Percentiles rank a stretch among this genome's conserved stretches.
Conservation (phyloP, 1,140 invertebrate genomes). For the Chironomus tepperi region DNA sequence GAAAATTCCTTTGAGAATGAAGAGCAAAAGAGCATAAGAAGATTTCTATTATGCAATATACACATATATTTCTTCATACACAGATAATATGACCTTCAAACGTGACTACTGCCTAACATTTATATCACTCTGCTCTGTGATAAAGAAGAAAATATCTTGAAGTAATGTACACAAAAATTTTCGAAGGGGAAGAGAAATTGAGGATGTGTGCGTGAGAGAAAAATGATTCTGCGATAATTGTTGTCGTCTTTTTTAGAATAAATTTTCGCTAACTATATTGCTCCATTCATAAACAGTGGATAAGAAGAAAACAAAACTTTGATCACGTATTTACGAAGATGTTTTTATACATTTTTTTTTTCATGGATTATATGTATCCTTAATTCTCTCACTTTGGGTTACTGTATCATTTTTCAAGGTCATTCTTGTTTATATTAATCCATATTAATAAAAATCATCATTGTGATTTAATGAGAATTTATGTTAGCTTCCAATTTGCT, state of each 20-base stretch:
- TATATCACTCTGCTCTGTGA: neutral
- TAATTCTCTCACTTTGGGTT: too few species aligned
- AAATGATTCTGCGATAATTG: neutral
- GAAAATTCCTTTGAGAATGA: neutral
- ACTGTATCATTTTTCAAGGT: too few species aligned
- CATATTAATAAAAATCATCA: too few species aligned
- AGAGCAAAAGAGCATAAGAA: neutral
- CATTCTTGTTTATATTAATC: too few species aligned
- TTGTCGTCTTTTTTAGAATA: neutral
- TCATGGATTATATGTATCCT: too few species aligned
- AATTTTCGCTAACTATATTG: neutral
- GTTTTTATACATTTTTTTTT: too few species aligned
- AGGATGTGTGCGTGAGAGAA: neutral
- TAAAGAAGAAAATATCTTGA: neutral
- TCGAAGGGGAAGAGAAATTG: neutral
- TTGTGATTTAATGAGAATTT: too few species aligned
- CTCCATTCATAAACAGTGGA: neutral
- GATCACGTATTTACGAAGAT: too few species aligned
- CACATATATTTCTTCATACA: neutral
- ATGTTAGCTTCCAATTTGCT: too few species aligned
- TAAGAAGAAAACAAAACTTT: neutral
- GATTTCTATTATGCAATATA: neutral
- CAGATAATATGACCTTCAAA: neutral
- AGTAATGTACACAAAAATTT: neutral
- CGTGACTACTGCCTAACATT: constrained; percentile 2